A percentile compares a stretch with the other conserved stretches of the same genome.
These are phyloP conservation scores for Lucilia sericata DNA, from an alignment of 1,140 invertebrate genomes.

Conservation along the genomic window DNA sequence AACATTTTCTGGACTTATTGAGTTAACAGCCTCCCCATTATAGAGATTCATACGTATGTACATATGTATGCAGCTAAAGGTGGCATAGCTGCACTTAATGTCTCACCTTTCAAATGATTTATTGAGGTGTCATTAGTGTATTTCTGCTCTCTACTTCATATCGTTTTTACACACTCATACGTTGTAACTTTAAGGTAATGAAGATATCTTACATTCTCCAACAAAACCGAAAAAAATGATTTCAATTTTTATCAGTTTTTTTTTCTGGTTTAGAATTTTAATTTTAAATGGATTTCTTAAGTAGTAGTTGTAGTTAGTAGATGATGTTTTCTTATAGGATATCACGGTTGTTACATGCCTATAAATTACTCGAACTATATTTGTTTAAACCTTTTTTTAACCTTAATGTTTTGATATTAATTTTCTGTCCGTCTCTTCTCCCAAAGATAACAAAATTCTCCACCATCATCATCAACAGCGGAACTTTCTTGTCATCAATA, in stretches of 20 bases:
- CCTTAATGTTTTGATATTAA: conserved; percentile 4
- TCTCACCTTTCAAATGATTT: conserved; percentile 68
- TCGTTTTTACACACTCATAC: not conserved
- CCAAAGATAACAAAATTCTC: not conserved
- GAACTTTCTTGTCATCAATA: conserved; percentile 17
- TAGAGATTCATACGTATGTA: not conserved
- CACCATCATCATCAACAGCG: not conserved
- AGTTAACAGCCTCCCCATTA: not conserved
- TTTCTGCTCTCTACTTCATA: conserved; percentile 51
- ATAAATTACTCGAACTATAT: not conserved
- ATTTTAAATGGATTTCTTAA: conserved; percentile 2
- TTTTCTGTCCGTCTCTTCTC: not conserved
- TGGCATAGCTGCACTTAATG: conserved; percentile 58
- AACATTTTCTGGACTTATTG: not conserved
- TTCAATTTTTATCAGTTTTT: not conserved
- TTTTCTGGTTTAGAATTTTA: not conserved
- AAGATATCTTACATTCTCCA: conserved; percentile 5
- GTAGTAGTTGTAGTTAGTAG: not conserved
- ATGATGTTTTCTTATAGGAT: not conserved
- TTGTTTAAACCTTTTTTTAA: not conserved
- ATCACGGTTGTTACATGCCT: not conserved
- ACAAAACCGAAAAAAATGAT: not conserved
- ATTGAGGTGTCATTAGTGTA: conserved; percentile 67
- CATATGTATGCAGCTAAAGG: not conserved
- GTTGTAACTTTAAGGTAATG: not conserved